These are phyloP conservation scores for Ormyrus labotus DNA, from an alignment of 2,888 invertebrate genomes.

Conservation along the genomic window DNA sequence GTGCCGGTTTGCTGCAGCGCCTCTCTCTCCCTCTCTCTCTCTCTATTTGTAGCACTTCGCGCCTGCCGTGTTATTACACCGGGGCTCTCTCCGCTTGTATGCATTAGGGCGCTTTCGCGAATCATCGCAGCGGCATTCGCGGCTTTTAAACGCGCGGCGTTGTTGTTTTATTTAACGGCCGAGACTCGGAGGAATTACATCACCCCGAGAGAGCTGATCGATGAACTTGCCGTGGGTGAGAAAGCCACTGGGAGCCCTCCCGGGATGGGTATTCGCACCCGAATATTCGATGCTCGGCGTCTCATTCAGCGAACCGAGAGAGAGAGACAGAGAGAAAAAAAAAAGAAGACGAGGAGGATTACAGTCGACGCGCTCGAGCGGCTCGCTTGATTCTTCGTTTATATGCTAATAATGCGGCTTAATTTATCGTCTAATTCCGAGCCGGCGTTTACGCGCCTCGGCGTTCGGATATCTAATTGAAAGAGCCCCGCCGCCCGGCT, in stretches of 20 bases:
- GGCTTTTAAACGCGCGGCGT: not conserved
- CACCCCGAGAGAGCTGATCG: slow-evolving; percentile 5
- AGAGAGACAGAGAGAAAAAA: not conserved
- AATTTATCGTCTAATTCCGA: slow-evolving; percentile 68
- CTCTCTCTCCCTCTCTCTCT: slow-evolving; percentile 29
- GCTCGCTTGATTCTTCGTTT: slow-evolving; percentile 62
- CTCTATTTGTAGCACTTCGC: slow-evolving; percentile 63
- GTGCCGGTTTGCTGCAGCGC: slow-evolving; percentile 67
- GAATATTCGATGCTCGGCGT: slow-evolving; percentile 22
- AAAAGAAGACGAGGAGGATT: slow-evolving; percentile 4
- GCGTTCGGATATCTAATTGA: slow-evolving; percentile 67
- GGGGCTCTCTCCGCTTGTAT: not conserved
- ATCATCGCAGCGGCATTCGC: slow-evolving; percentile 8
- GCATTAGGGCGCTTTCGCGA: slow-evolving; percentile 38
- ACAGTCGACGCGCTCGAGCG: slow-evolving; percentile 3
- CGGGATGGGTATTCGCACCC: slow-evolving; percentile 39
- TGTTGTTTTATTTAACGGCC: not conserved
- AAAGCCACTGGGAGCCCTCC: not conserved
- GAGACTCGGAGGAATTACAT: too few relatives aligned
- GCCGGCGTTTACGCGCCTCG: slow-evolving; percentile 62
- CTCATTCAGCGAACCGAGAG: not conserved
- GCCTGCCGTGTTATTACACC: slow-evolving; percentile 58
- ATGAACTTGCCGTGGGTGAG: slow-evolving; percentile 16
- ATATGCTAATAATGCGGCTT: slow-evolving; percentile 67
- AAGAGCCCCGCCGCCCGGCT: slow-evolving; percentile 66